A percentile compares a stretch with the other conserved stretches of the same genome.
Conservation (phyloP, 2,888 invertebrate species). For the Epicampocera succincta region DNA sequence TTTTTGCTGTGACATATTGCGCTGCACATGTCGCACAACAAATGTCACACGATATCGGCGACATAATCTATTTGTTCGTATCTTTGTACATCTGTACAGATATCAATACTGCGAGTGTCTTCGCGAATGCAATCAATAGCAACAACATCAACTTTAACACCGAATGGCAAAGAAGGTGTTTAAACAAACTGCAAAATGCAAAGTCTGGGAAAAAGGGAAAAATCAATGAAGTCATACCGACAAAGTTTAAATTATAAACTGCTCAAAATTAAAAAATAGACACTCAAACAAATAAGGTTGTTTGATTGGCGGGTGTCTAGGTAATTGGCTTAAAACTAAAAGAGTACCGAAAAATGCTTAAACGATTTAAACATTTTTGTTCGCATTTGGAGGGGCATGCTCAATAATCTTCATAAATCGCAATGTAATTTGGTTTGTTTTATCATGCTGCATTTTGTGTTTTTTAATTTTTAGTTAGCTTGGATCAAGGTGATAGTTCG, state of each 20-base stretch:
- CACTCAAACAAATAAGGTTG: background rate
- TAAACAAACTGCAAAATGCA: conserved; percentile 13
- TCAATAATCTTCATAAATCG: too few species aligned
- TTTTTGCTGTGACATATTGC: conserved; percentile 49
- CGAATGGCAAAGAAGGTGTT: conserved; percentile 63
- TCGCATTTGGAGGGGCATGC: too few species aligned
- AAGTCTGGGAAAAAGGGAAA: background rate
- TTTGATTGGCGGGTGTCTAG: too few species aligned
- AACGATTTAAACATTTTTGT: too few species aligned
- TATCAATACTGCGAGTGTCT: conserved; percentile 24
- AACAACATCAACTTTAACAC: conserved; percentile 41
- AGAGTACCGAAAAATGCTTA: too few species aligned
- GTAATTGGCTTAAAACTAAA: too few species aligned
- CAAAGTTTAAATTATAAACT: conserved; percentile 50
- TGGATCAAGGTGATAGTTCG: too few species aligned
- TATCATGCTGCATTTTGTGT: too few species aligned
- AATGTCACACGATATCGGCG: conserved; percentile 67
- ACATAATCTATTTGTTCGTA: conserved; percentile 75
- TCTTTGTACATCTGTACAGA: conserved; percentile 72
- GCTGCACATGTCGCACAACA: conserved; percentile 63
- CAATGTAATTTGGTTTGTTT: too few species aligned
- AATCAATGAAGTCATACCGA: conserved; percentile 19
- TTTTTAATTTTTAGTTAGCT: too few species aligned
- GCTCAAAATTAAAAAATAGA: conserved; percentile 17
- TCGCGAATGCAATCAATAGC: conserved; percentile 1